Evolutionary conservation across 2,797 vertebrate genomes (phyloP).

Genomic region (Peromyscus aztecus): DNA sequence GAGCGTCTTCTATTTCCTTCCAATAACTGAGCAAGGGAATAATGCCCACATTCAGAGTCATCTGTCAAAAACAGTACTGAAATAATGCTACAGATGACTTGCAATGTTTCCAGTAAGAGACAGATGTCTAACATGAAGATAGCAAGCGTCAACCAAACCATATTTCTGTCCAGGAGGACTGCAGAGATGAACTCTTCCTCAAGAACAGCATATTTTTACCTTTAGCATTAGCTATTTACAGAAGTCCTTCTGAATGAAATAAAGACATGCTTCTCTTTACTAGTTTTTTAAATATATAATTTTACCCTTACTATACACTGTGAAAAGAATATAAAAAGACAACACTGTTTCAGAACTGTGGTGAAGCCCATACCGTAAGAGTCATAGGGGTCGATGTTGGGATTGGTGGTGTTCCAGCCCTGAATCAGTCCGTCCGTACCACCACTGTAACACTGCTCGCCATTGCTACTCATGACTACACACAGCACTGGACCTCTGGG

Average conservation of each 20-base stretch:
- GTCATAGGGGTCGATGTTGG: constrained; percentile 98
- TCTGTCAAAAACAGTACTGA: constrained; percentile 46
- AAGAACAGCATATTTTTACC: background rate
- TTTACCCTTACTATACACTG: background rate
- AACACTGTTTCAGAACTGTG: background rate
- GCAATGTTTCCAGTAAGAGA: constrained; percentile 30
- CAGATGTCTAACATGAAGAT: constrained; percentile 35
- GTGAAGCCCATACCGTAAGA: constrained; percentile 92
- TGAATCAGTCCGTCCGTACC: constrained; percentile 97
- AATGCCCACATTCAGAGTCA: constrained; percentile 34
- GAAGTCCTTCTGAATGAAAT: constrained; percentile 25
- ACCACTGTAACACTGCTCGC: constrained; percentile 98
- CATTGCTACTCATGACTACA: constrained; percentile 97
- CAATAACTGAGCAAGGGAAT: constrained; percentile 45
- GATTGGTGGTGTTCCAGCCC: constrained; percentile 97
- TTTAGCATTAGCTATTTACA: background rate
- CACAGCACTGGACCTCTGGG: constrained; percentile 96
- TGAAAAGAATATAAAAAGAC: background rate
- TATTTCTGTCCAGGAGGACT: constrained; percentile 13
- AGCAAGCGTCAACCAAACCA: background rate
- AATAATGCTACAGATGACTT: constrained; percentile 11
- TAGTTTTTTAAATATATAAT: constrained; percentile 12
- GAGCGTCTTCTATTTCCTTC: background rate
- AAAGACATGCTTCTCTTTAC: constrained; percentile 31
- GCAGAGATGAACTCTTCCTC: background rate